Evolutionary conservation across 92 coral and sea anemone species (phyloP), one percentile per base, ranked within the genome.

Genomic region (Palythoa grandiflora): DNA sequence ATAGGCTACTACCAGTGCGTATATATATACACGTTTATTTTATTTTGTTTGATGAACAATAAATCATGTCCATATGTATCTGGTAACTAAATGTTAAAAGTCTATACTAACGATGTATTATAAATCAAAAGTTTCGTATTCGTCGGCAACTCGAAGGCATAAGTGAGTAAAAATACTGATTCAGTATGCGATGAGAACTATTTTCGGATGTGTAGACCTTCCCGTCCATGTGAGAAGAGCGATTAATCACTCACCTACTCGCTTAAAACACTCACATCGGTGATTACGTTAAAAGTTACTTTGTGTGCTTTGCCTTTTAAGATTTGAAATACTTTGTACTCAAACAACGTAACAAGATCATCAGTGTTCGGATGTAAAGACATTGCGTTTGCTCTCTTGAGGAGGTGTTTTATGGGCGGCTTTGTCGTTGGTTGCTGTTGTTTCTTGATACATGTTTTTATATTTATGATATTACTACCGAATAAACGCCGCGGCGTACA

Each of bases 1-100:
- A 77, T 8, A 89, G 91, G 17, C 73, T 91, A 8, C 21, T 92
- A 9, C 88, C 87, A 55, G 92, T 89, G 72, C 19, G 89, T 75
- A 44, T 11, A 12, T 71, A n/a, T 35, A 13, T 35, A 71, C 39
- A 12, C 6, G 48, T 44, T 44, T 44, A 44, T 44, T 44, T 44
- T 44, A 44, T 44, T 44, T 66, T n/a, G 72, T n/a, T 66, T 66
- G 9, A 66, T 72, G 39, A 35, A 35, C 77, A 35, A 40, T 12
- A 44, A 44, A 0, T 44, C 48, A 44, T 44, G 48, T 44, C 48
- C 48, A 44, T 44, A 44, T 44, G 48, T 44, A 44, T 44, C 48
- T 44, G 48, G 50, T 71, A 71, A 71, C 76, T 71, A n/a, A 14
- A 71, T 71, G 39, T 35, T 35, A 71, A 39, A 12, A 71, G 50